Evolutionary conservation across 2,888 invertebrate species (phyloP).

Genomic region (Tachina grossa): DNA sequence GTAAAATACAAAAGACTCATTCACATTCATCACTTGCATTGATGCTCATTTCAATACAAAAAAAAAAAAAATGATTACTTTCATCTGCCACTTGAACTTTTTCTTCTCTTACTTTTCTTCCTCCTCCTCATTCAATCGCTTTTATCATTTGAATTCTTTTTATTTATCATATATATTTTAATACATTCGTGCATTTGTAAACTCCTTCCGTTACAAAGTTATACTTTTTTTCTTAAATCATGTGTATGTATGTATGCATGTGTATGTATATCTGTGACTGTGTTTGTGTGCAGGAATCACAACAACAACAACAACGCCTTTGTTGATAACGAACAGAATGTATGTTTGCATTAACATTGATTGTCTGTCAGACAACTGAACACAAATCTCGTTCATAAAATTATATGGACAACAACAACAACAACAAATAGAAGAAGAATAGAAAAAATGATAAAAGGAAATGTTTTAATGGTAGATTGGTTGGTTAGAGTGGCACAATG

Average conservation of each 20-base stretch:
- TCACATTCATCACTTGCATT: background rate
- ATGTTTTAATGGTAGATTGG: conserved; percentile 42
- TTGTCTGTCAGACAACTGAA: conserved; percentile 45
- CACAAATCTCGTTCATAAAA: conserved; percentile 32
- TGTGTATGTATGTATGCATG: background rate
- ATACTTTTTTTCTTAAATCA: background rate
- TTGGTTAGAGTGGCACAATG: conserved; percentile 33
- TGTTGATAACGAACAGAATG: conserved; percentile 16
- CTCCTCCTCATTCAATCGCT: background rate
- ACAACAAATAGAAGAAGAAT: background rate
- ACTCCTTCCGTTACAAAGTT: conserved; percentile 33
- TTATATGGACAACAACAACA: conserved; percentile 24
- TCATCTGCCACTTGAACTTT: conserved; percentile 1
- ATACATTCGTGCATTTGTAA: conserved; percentile 41
- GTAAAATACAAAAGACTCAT: conserved; percentile 20
- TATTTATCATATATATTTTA: conserved; percentile 5
- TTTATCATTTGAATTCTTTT: conserved; percentile 23
- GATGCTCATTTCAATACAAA: conserved; percentile 11
- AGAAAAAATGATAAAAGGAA: conserved; percentile 38
- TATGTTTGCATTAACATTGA: conserved; percentile 29
- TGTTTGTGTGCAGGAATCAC: background rate
- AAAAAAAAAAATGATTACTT: background rate
- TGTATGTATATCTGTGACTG: background rate
- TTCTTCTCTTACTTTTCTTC: background rate
- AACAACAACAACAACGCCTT: conserved; percentile 6